These are phyloP conservation scores for Morpho helenor DNA, from an alignment of 2,888 invertebrate genomes.

Conservation along the genomic window DNA sequence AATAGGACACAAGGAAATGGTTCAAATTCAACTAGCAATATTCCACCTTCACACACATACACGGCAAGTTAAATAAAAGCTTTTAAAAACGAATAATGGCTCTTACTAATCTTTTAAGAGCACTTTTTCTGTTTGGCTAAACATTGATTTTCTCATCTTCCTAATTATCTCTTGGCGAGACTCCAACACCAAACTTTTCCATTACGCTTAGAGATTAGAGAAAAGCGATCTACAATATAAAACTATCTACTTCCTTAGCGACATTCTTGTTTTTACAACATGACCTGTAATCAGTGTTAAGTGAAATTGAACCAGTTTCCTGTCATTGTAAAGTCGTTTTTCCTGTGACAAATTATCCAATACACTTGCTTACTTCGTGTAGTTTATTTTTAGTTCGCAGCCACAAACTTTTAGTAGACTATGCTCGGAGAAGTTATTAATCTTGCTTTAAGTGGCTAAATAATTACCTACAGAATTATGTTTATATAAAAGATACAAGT, in stretches of 20 bases:
- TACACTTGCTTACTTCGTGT: conserved; percentile 4
- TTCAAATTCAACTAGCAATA: too few species aligned
- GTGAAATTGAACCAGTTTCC: conserved; percentile 3
- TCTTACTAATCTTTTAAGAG: too few species aligned
- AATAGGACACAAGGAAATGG: too few species aligned
- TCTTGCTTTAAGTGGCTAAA: conserved; percentile 4
- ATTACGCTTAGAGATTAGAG: conserved; percentile 28
- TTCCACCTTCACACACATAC: too few species aligned
- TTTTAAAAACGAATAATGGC: too few species aligned
- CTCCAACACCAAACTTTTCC: conserved; percentile 28
- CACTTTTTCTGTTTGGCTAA: conserved; percentile 11
- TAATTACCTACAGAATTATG: background rate
- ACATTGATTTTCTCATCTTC: conserved; percentile 27
- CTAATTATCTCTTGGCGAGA: conserved; percentile 27
- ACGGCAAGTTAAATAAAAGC: too few species aligned
- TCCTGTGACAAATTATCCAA: conserved; percentile 1
- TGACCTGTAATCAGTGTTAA: conserved; percentile 2
- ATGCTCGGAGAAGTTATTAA: conserved; percentile 10
- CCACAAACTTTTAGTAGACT: conserved; percentile 10
- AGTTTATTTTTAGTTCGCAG: conserved; percentile 17
- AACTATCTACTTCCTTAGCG: conserved; percentile 24
- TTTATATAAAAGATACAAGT: too few species aligned
- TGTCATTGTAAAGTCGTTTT: conserved; percentile 3
- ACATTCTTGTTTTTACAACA: conserved; percentile 18
- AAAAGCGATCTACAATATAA: conserved; percentile 27